Conservation (phyloP, 2,797 vertebrate genomes). For the Pseudotriccus pelzelni region DNA sequence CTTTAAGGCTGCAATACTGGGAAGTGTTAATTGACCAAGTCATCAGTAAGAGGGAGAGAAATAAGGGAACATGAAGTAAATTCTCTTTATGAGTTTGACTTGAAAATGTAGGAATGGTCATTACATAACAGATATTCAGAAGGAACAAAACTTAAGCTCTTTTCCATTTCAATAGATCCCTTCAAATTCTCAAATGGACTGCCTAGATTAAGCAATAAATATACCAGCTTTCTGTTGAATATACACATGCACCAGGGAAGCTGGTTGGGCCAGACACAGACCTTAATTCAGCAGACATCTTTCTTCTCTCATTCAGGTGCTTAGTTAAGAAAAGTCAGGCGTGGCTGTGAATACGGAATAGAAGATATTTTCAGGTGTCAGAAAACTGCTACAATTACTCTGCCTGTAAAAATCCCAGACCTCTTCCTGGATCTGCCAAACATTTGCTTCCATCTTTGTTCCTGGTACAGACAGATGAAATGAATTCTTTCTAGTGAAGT, state of each 20-base stretch:
- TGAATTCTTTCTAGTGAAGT: neutral
- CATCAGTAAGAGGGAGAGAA: constrained; percentile 35
- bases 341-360: neutral
- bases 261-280: neutral
- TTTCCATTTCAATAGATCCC: neutral
- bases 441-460: neutral
- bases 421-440: neutral
- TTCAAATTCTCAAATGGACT: neutral
- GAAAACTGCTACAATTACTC: neutral
- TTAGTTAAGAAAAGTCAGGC: neutral
- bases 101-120: constrained; percentile 21
- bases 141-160: neutral
- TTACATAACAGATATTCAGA: constrained; percentile 28
- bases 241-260: neutral
- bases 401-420: neutral
- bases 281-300: neutral
- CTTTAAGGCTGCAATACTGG: constrained; percentile 59
- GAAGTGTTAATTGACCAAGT: constrained; percentile 73
- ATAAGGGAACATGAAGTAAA: constrained; percentile 33
- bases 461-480: neutral
- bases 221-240: neutral
- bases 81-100: constrained; percentile 27
- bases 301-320: neutral
- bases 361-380: neutral
- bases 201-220: neutral